Conservation (phyloP, 2,113 vertebrate species). For the Aix galericulata region DNA sequence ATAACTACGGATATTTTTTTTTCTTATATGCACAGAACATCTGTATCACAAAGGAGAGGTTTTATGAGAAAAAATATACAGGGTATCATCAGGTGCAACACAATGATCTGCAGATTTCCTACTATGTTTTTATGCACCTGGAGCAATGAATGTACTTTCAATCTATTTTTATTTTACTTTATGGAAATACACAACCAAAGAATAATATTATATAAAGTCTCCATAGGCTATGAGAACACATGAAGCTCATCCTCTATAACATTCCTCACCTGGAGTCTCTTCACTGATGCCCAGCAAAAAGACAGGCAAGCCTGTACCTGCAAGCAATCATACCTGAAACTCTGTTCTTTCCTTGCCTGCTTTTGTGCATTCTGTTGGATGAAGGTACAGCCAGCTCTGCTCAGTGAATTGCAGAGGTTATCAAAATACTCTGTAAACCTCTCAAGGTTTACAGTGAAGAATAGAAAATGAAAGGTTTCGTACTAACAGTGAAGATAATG, state of each 20-base stretch:
- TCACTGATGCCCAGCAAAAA: background rate
- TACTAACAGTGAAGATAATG: background rate
- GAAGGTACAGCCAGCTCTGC: background rate
- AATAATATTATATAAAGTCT: background rate
- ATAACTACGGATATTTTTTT: background rate
- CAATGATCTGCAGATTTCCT: background rate
- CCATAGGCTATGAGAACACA: background rate
- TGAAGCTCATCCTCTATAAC: background rate
- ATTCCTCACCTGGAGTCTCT: background rate
- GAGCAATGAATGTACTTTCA: background rate
- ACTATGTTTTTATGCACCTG: background rate
- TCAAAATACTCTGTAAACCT: background rate
- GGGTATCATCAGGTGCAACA: background rate
- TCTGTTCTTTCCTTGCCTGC: background rate
- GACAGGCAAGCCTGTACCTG: background rate
- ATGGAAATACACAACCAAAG: background rate
- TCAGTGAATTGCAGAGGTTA: background rate
- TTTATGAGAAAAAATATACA: background rate
- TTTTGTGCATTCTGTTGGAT: background rate
- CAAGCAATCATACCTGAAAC: background rate
- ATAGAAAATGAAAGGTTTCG: background rate
- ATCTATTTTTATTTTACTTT: background rate
- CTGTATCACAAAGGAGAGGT: background rate
- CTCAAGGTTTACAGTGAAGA: background rate
- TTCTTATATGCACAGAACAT: background rate